A percentile compares a stretch with the other conserved stretches of the same genome.
phyloP scores from a whole-genome alignment of 2,888 invertebrate genomes.

The Eupithecia tripunctaria region DNA sequence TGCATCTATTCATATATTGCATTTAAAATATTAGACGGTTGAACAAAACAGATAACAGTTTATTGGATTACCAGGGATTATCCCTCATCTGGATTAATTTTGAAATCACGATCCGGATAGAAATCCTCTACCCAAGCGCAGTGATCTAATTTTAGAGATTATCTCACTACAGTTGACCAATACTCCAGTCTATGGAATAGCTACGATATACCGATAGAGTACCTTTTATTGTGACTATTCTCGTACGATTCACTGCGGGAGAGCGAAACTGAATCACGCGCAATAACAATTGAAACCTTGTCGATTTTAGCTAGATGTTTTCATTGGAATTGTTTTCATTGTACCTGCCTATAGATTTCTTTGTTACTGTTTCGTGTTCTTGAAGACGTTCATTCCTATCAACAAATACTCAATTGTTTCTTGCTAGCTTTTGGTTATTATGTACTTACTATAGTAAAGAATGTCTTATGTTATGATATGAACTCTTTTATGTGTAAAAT shows the following conservation, averaged over 20 bases:
- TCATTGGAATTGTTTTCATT: not conserved
- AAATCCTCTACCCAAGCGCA: not conserved
- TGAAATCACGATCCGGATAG: not conserved
- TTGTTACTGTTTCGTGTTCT: not conserved
- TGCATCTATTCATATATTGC: too few species aligned
- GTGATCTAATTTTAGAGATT: slow-evolving; percentile 26
- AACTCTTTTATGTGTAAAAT: not conserved
- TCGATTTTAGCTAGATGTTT: not conserved
- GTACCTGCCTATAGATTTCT: not conserved
- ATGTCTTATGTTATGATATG: not conserved
- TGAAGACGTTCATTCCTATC: too few species aligned
- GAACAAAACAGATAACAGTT: not conserved
- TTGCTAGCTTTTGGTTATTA: not conserved
- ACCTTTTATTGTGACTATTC: slow-evolving; percentile 37
- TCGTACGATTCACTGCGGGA: slow-evolving; percentile 43
- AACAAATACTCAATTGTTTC: too few species aligned
- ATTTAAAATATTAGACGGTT: too few species aligned
- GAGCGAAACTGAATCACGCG: slow-evolving; percentile 33
- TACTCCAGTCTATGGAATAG: slow-evolving; percentile 20
- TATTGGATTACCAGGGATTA: not conserved
- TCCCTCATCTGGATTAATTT: not conserved
- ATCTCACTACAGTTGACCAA: slow-evolving; percentile 31
- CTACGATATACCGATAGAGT: slow-evolving; percentile 1
- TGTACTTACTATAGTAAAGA: not conserved
- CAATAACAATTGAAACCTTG: slow-evolving; percentile 30